Evolutionary conservation across 35 echinoderm and acorn worm genomes (phyloP).

Genomic region (Antedon bifida): DNA sequence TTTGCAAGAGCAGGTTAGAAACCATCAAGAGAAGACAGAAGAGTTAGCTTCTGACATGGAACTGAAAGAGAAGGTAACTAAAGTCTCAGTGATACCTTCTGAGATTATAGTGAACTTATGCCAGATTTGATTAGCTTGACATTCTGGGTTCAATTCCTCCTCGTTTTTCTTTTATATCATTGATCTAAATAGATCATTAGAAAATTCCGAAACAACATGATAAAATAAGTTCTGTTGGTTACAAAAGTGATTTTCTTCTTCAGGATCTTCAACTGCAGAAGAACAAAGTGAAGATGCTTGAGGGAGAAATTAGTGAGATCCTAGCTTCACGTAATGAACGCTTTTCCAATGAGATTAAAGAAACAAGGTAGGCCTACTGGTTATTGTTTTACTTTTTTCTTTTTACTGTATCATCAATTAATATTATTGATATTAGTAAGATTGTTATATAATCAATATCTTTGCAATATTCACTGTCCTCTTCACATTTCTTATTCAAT

Average conservation of each 20-base stretch:
- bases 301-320: conserved; percentile 49
- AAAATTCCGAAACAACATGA: too few relatives aligned
- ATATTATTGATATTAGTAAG: too few relatives aligned
- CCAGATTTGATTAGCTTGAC: background rate
- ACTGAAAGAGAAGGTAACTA: conserved; percentile 6
- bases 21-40: background rate
- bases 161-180: too few relatives aligned
- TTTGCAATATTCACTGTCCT: too few relatives aligned
- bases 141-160: too few relatives aligned
- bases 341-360: conserved; percentile 33
- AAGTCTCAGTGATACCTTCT: background rate
- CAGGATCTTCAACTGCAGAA: conserved; percentile 37
- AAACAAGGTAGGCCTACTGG: conserved; percentile 34
- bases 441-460: too few relatives aligned
- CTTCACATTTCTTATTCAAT: background rate
- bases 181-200: too few relatives aligned
- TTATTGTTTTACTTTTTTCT: too few relatives aligned
- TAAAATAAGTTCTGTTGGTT: too few relatives aligned
- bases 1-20: background rate
- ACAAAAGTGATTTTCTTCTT: background rate
- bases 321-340: conserved; percentile 16
- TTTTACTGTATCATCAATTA: too few relatives aligned
- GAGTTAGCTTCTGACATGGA: background rate
- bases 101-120: background rate
- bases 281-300: conserved; percentile 31